Evolutionary conservation across 2,797 vertebrate genomes (phyloP).

Genomic region (Arctocebus calabarensis): DNA sequence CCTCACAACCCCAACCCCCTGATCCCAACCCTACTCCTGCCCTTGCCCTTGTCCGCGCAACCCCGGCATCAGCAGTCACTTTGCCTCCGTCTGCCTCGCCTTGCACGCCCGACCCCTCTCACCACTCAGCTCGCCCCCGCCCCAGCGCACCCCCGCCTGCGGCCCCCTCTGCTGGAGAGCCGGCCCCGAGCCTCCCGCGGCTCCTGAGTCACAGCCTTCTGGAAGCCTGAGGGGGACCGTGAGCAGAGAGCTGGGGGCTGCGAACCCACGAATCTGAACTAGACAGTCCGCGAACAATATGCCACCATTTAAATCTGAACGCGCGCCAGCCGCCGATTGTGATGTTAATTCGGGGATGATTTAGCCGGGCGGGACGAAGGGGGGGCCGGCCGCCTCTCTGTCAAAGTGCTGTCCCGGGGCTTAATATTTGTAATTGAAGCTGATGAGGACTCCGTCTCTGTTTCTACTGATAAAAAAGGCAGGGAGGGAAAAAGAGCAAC

Average conservation of each 20-base stretch:
- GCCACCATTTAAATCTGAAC: constrained; percentile 80
- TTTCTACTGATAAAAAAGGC: constrained; percentile 83
- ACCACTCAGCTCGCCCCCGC: not conserved
- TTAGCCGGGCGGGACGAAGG: constrained; percentile 75
- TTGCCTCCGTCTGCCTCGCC: not conserved
- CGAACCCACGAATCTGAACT: not conserved
- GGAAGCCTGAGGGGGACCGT: not conserved
- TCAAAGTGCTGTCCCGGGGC: constrained; percentile 77
- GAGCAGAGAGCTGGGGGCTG: not conserved
- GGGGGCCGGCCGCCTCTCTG: constrained; percentile 57
- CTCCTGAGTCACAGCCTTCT: not conserved
- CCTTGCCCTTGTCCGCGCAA: not conserved
- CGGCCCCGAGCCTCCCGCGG: not conserved
- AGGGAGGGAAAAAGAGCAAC: constrained; percentile 76
- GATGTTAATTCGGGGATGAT: constrained; percentile 85
- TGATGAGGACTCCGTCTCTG: constrained; percentile 83
- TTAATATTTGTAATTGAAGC: constrained; percentile 87
- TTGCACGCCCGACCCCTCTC: not conserved
- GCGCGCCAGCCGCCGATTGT: constrained; percentile 79
- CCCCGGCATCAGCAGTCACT: not conserved
- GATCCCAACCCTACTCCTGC: not conserved
- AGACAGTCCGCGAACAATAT: constrained; percentile 72
- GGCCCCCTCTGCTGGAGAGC: not conserved
- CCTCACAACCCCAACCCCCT: too few species aligned
- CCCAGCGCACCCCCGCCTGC: not conserved